Conservation (phyloP, 2,113 vertebrate species). For the Clinocottus analis region DNA sequence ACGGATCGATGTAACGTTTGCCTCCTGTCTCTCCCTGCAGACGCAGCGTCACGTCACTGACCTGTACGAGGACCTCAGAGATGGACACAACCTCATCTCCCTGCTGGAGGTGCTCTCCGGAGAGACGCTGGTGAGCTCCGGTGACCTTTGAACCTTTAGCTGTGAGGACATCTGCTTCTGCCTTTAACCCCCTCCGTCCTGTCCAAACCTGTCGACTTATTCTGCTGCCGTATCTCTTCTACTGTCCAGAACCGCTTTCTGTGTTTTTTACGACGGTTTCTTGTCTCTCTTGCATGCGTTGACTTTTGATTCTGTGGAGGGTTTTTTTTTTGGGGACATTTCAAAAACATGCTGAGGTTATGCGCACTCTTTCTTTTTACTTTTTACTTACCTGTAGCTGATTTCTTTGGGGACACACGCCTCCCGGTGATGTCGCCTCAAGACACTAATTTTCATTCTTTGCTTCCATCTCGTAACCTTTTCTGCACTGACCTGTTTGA, state of each 20-base stretch:
- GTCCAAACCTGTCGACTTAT: conserved; percentile 12
- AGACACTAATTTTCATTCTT: conserved; percentile 75
- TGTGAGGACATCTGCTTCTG: conserved; percentile 23
- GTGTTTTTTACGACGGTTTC: conserved; percentile 24
- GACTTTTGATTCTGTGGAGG: conserved; percentile 39
- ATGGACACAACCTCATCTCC: conserved; percentile 98
- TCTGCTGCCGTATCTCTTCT: conserved; percentile 28
- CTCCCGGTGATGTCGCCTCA: conserved; percentile 47
- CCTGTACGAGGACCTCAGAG: conserved; percentile 95
- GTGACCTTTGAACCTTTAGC: conserved; percentile 28
- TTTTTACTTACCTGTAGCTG: conserved; percentile 40
- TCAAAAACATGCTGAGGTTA: conserved; percentile 50
- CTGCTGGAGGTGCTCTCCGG: conserved; percentile 97
- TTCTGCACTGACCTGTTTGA: conserved; percentile 78
- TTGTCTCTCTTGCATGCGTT: conserved; percentile 58
- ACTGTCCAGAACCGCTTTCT: conserved; percentile 31
- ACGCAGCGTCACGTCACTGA: conserved; percentile 93
- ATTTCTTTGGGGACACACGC: conserved; percentile 45
- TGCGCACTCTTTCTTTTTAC: conserved; percentile 41
- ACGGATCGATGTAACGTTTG: neutral
- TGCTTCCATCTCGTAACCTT: conserved; percentile 78
- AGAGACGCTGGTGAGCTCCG: conserved; percentile 89
- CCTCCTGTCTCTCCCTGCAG: conserved; percentile 65
- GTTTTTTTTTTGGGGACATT: conserved; percentile 39
- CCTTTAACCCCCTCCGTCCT: conserved; percentile 10